Base-by-base conservation (phyloP, 2,888 invertebrate genomes). In the Eupithecia dodoneata region DNA sequence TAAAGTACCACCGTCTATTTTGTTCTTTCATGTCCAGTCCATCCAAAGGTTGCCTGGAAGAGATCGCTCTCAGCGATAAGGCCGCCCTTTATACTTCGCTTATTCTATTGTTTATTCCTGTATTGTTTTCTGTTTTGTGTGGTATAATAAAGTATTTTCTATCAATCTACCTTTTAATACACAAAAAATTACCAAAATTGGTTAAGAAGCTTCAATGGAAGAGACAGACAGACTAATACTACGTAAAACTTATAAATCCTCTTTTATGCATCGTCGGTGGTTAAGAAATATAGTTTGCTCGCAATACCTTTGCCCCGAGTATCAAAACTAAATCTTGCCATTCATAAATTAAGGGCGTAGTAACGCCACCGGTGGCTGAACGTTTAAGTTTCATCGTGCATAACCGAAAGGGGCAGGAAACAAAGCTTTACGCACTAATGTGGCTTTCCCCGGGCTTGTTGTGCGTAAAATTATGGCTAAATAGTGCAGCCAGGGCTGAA, bases 281-380 rank as follows among this genome's bases (percentile, higher is more conserved):
- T 18, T 63, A 12, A 63, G 30, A 63, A 63, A 9, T 63, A 30
- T 12, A 63, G 30, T 63, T 63, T 63, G 63, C 18, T 63, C 7
- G 63, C 10, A 30, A 63, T 30, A 63, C 30, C 9, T 30, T 12
- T 4, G 63, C 63, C 12, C 12, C 63, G 10, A 18, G 63, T 63
- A 63, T 63, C 63, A 63, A 63, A 63, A 63, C 63, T 63, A 91
- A 91, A 91, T 91, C 91, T 91, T 89, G 85, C 90, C 90, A 90
- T 91, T 89, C 90, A 92, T 92, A 93, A 93, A 91, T 92, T 90
- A 91, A 89, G 87, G 87, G 85, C 85, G 85, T 63, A 88, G 89
- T 88, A 87, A 85, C 84, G 85, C 83, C 83, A 84, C 87, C 87
- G 85, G 88, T 84, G 85, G 85, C 85, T 87, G 87, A 90, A 87